Base-by-base conservation (phyloP, 2,797 vertebrate species). In the Triplophysa yarkandensis region DNA sequence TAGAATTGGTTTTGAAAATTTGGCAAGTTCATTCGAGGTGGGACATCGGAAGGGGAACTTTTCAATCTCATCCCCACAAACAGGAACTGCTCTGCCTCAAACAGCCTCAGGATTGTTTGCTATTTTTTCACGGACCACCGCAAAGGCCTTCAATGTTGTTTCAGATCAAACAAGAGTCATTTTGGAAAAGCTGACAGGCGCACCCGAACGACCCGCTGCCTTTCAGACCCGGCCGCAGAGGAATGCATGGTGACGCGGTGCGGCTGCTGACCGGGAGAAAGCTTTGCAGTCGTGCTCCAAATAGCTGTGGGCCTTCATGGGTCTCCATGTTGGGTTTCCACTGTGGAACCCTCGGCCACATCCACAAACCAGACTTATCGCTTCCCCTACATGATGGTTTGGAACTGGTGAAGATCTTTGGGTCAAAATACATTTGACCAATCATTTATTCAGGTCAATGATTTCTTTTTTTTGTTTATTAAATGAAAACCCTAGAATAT, bases 51-150 rank as follows among this genome's bases (percentile, higher is more conserved):
- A 55, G 16, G 64, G 36, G 30, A 75, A 61, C 30, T 79, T 87
- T 81, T 81, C 65, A 60, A 76, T 84, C 16, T 77, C 60, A 77
- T 82, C 68, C 60, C 13, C 36, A 84, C 74, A 73, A 77, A 87
- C 87, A 88, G 91, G 89, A 92, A 91, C 84, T 80, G 84, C 85
- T 84, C 83, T 86, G 86, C 85, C 85, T 89, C 81, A 89, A 90
- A 91, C 89, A 91, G 85, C 85, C 74, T 83, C 80, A 81, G 80
- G 28, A 85, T 89, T 90, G 87, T 91, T 91, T 90, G 86, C 85
- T 88, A 76, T 88, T 90, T 91, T 89, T 88, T 84, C 85, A 68
- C 69, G 79, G 1, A 80, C 84, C 71, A 79, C 79, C 65, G 77
- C 82, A 79, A 81, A 76, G 82, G 16, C 74, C 84, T 76, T 87